These are phyloP conservation scores for Crocidura indochinensis DNA, from an alignment of 2,797 vertebrate genomes.

Conservation along the genomic window DNA sequence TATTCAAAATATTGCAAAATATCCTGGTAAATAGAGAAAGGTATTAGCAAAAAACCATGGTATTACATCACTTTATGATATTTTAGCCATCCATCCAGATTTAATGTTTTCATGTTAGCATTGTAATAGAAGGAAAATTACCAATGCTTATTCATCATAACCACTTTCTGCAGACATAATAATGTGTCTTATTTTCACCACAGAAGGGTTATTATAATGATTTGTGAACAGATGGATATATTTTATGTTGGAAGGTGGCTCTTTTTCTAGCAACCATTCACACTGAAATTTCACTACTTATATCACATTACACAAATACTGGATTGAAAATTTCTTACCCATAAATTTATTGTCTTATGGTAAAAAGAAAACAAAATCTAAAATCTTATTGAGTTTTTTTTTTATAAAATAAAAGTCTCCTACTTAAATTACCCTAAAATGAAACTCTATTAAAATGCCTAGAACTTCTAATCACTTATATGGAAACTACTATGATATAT, in stretches of 20 bases:
- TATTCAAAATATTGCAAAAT: constrained; percentile 12
- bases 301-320: neutral
- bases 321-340: neutral
- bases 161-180: neutral
- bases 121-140: constrained; percentile 6
- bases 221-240: constrained; percentile 4
- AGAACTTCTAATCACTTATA: neutral
- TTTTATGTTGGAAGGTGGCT: neutral
- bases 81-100: neutral
- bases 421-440: neutral
- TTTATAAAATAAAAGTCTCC: neutral
- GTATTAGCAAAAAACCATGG: neutral
- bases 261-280: constrained; percentile 4
- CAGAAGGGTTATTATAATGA: neutral
- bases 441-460: neutral
- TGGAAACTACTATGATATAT: neutral
- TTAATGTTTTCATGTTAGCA: constrained; percentile 30
- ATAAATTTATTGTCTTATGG: neutral
- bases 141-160: neutral
- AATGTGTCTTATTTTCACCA: constrained; percentile 59
- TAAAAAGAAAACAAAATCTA: constrained; percentile 27
- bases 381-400: neutral
- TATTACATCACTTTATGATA: neutral
- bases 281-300: neutral
- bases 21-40: neutral